Percentiles rank a stretch among this genome's conserved stretches.
These are phyloP conservation scores for Neolamprologus fasciatus DNA, from an alignment of 2,113 vertebrate genomes.

Conservation along the genomic window DNA sequence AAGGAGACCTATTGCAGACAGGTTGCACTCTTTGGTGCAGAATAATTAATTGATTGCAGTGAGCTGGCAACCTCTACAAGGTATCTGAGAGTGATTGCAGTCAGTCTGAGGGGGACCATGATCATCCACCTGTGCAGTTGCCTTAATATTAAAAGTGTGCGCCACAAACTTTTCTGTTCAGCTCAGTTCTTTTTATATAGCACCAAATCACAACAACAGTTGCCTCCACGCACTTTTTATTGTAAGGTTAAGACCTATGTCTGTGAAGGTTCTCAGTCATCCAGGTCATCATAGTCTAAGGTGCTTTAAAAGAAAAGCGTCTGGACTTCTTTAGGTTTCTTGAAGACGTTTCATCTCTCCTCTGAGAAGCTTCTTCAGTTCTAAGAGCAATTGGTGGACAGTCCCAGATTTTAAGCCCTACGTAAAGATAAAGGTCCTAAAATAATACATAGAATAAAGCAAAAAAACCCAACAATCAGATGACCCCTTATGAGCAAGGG, in stretches of 20 bases:
- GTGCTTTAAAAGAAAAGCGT: background rate
- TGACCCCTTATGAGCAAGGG: background rate
- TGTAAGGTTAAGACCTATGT: background rate
- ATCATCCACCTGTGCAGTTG: background rate
- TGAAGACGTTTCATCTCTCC: background rate
- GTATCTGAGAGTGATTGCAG: background rate
- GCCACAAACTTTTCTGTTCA: background rate
- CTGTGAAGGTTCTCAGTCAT: background rate
- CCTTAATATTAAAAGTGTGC: background rate
- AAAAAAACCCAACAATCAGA: background rate
- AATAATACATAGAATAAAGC: background rate
- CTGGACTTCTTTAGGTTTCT: background rate
- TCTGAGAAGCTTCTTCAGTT: background rate
- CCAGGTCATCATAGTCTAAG: background rate
- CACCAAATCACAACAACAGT: background rate
- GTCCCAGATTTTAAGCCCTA: background rate
- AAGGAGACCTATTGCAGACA: background rate
- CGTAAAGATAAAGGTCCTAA: background rate
- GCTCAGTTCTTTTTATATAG: background rate
- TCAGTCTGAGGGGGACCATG: background rate
- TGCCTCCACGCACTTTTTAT: background rate
- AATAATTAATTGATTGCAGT: background rate
- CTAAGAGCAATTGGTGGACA: background rate
- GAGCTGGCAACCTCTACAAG: background rate
- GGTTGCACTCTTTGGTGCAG: background rate